phyloP scores from a whole-genome alignment of 2,113 vertebrate genomes.

The Seriola quinqueradiata region DNA sequence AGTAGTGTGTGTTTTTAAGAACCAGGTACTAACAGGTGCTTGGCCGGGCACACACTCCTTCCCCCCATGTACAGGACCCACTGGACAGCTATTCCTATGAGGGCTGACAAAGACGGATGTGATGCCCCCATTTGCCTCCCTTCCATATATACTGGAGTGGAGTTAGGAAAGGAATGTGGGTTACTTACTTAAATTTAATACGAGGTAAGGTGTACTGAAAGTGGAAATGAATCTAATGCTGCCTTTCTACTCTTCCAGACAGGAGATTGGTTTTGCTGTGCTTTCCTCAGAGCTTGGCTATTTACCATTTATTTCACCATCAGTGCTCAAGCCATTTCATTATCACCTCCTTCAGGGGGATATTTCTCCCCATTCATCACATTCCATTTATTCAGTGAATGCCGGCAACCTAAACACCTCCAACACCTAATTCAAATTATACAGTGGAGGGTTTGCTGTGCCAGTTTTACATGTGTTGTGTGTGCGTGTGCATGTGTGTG shows the following conservation, averaged over 20 bases:
- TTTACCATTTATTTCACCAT: constrained; percentile 58
- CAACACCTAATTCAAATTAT: constrained; percentile 46
- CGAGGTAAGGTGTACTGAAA: constrained; percentile 25
- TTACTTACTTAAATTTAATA: constrained; percentile 39
- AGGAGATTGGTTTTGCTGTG: constrained; percentile 46
- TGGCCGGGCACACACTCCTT: constrained; percentile 14
- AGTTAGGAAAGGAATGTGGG: constrained; percentile 25
- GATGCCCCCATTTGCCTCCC: constrained; percentile 46
- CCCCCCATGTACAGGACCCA: constrained; percentile 24
- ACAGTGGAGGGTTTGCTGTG: constrained; percentile 4
- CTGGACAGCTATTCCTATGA: constrained; percentile 29
- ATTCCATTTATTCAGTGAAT: constrained; percentile 56
- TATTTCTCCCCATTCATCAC: constrained; percentile 36
- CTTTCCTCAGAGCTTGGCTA: constrained; percentile 62
- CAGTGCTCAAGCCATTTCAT: constrained; percentile 56
- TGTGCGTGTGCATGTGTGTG: constrained; percentile 3
- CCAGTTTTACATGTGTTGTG: background rate
- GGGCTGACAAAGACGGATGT: constrained; percentile 56
- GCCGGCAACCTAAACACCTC: constrained; percentile 48
- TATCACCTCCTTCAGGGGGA: constrained; percentile 57
- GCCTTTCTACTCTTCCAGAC: constrained; percentile 30
- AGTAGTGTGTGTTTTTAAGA: constrained; percentile 17
- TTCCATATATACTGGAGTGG: constrained; percentile 8
- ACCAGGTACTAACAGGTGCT: constrained; percentile 60
- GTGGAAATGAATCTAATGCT: constrained; percentile 27